Conservation (phyloP, 1,140 invertebrate species). For the Dreissena rostriformis region DNA sequence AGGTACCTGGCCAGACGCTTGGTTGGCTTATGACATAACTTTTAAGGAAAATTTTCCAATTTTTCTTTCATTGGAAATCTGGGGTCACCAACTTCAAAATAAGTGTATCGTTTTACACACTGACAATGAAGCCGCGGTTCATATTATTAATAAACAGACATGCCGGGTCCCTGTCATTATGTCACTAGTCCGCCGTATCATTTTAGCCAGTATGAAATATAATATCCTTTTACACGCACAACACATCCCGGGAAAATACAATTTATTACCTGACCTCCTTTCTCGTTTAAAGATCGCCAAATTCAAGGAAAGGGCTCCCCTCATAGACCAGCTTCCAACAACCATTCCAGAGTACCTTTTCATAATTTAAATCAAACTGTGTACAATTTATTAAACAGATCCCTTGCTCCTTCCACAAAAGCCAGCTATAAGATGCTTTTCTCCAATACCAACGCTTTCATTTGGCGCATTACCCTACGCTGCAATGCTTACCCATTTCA, state of each 20-base stretch:
- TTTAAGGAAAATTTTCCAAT: conserved; percentile 53
- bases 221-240: conserved; percentile 41
- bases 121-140: conserved; percentile 50
- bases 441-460: conserved; percentile 18
- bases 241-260: conserved; percentile 52
- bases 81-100: conserved; percentile 34
- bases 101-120: conserved; percentile 32
- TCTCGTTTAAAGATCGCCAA: conserved; percentile 53
- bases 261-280: conserved; percentile 46
- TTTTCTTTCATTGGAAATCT: conserved; percentile 47
- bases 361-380: conserved; percentile 15
- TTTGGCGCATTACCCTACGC: neutral
- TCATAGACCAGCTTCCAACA: conserved; percentile 31
- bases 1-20: conserved; percentile 11
- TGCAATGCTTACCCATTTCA: neutral
- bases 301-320: neutral
- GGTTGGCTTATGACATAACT: conserved; percentile 12
- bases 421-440: conserved; percentile 20
- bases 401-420: conserved; percentile 37
- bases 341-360: conserved; percentile 24
- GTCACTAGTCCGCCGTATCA: conserved; percentile 44
- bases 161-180: conserved; percentile 29
- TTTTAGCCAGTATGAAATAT: conserved; percentile 29
- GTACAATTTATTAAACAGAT: neutral
- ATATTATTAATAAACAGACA: conserved; percentile 54